phyloP scores from a whole-genome alignment of 1,140 invertebrate genomes.

The Drosophila sulfurigaster region DNA sequence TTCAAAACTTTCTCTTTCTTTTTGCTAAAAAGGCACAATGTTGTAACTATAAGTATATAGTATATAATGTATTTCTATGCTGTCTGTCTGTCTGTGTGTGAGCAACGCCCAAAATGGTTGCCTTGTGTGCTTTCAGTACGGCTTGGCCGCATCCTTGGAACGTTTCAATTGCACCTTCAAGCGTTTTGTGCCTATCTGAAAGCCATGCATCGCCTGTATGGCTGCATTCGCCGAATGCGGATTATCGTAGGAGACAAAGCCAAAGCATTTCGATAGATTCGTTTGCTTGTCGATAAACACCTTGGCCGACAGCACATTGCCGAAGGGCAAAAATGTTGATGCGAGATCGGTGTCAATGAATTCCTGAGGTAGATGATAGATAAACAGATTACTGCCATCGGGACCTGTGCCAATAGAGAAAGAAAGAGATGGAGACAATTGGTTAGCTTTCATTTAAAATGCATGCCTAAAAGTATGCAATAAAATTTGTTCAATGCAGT shows the following conservation, averaged over 20 bases:
- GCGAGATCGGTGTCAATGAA: conserved; percentile 98
- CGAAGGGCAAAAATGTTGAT: conserved; percentile 97
- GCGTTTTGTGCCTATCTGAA: conserved; percentile 98
- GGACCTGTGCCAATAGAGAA: conserved; percentile 88
- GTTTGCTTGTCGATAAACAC: conserved; percentile 99
- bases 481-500: not conserved
- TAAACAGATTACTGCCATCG: conserved; percentile 99
- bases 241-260: conserved; percentile 99
- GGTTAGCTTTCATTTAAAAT: not conserved
- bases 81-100: conserved; percentile 20
- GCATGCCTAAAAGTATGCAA: conserved; percentile 1
- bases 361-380: conserved; percentile 99
- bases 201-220: conserved; percentile 98
- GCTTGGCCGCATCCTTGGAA: conserved; percentile 95
- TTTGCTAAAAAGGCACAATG: conserved; percentile 70
- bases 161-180: conserved; percentile 99
- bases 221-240: conserved; percentile 96
- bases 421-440: conserved; percentile 53
- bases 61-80: conserved; percentile 20
- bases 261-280: conserved; percentile 99
- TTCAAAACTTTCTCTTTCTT: conserved; percentile 52
- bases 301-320: conserved; percentile 98
- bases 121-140: conserved; percentile 87
- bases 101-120: conserved; percentile 29
- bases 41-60: conserved; percentile 47